A percentile compares a stretch with the other conserved stretches of the same genome.
These are phyloP conservation scores for Luehdorfia chinensis DNA, from an alignment of 1,140 invertebrate genomes.

Conservation along the genomic window DNA sequence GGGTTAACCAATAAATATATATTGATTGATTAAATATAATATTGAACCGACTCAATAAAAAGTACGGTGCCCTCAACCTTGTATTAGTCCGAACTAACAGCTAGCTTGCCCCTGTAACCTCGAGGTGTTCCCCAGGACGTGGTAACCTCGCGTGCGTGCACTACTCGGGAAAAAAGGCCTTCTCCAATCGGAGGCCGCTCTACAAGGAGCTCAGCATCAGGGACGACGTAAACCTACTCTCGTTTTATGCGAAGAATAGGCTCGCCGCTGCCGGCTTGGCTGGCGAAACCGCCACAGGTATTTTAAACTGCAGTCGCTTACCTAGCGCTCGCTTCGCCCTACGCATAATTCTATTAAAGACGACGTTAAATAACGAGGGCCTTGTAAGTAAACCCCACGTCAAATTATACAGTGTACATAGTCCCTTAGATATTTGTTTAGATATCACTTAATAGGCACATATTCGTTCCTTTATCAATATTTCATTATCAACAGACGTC, in stretches of 20 bases:
- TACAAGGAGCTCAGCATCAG: conserved; percentile 81
- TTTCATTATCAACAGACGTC: background rate
- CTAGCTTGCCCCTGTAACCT: conserved; percentile 54
- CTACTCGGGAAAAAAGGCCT: conserved; percentile 86
- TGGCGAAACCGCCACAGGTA: conserved; percentile 72
- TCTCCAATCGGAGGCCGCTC: conserved; percentile 83
- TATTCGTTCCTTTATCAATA: background rate
- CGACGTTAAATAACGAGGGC: conserved; percentile 29
- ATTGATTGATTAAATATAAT: conserved; percentile 10
- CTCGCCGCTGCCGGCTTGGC: conserved; percentile 78
- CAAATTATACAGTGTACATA: no score
- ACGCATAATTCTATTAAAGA: conserved; percentile 61
- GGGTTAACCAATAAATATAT: no score
- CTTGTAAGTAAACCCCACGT: conserved; percentile 22
- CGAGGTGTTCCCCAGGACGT: conserved; percentile 77
- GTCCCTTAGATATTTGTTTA: conserved; percentile 25
- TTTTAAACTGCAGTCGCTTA: conserved; percentile 38
- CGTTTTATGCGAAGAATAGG: conserved; percentile 86
- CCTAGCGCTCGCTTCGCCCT: conserved; percentile 60
- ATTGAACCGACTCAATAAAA: conserved; percentile 20
- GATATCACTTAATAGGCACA: background rate
- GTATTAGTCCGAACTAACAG: conserved; percentile 38
- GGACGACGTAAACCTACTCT: conserved; percentile 86
- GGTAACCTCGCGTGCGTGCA: conserved; percentile 87
- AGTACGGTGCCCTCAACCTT: conserved; percentile 11